A percentile compares a stretch with the other conserved stretches of the same genome.
phyloP scores from a whole-genome alignment of 2,888 invertebrate species.

The Junonia oenone region DNA sequence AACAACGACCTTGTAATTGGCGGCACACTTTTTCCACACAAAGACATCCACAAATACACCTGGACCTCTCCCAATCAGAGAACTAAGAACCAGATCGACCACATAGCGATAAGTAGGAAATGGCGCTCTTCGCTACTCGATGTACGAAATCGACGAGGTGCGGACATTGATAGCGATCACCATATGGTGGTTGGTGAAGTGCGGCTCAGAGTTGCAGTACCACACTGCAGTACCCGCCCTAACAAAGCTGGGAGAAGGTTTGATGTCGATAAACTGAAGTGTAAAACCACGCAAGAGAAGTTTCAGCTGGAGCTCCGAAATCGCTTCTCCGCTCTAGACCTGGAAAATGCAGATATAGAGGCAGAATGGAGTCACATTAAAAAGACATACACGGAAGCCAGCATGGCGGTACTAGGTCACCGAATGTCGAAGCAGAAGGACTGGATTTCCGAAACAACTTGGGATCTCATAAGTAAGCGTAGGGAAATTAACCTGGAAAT shows the following conservation, averaged over 20 bases:
- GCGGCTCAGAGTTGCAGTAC: neutral
- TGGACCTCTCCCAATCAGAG: too few species aligned
- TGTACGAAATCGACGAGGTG: too few species aligned
- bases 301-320: neutral
- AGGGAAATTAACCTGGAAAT: too few species aligned
- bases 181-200: neutral
- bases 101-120: neutral
- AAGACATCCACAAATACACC: too few species aligned
- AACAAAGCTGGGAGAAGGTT: neutral
- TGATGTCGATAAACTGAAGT: neutral
- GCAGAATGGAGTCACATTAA: neutral
- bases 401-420: neutral
- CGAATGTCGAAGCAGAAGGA: too few species aligned
- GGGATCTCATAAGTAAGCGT: too few species aligned
- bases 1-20: conserved; percentile 17
- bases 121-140: too few species aligned
- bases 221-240: neutral
- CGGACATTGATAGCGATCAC: too few species aligned
- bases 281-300: neutral
- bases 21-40: too few species aligned
- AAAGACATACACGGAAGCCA: neutral
- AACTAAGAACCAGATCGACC: too few species aligned
- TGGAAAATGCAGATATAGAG: neutral
- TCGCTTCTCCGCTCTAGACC: neutral
- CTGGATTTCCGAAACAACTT: too few species aligned